Conservation (phyloP, 2,797 vertebrate species). For the Hippopotamyrus pictus region DNA sequence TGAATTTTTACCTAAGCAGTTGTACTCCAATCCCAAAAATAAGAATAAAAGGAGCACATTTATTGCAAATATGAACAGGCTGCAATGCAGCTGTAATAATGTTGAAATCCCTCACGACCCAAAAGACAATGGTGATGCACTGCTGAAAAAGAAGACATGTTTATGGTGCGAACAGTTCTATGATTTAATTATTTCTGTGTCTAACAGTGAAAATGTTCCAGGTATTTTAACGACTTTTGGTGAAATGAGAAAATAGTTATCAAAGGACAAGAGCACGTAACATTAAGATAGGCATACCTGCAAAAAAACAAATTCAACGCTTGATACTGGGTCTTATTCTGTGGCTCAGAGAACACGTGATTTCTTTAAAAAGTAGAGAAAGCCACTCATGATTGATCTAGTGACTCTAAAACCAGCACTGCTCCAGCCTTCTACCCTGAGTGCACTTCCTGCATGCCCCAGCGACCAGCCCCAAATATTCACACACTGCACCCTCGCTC, state of each 20-base stretch:
- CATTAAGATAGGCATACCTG: neutral
- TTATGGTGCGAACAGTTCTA: neutral
- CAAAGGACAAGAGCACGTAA: neutral
- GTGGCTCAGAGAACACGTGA: neutral
- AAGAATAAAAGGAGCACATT: neutral
- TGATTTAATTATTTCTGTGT: neutral
- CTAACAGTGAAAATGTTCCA: neutral
- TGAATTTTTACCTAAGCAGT: neutral
- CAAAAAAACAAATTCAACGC: neutral
- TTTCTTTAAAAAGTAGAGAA: neutral
- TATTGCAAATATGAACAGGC: neutral
- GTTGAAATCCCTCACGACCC: neutral
- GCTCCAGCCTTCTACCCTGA: neutral
- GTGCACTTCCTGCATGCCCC: conserved; percentile 35
- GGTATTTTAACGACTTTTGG: neutral
- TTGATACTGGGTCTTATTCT: neutral
- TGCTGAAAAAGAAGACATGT: neutral
- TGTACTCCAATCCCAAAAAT: neutral
- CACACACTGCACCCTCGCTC: conserved; percentile 43
- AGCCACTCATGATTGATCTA: neutral
- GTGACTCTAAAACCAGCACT: neutral
- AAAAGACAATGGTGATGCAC: neutral
- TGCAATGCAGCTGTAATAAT: neutral
- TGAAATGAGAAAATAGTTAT: neutral
- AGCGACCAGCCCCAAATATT: conserved; percentile 52